Base-by-base conservation (phyloP, 2,888 invertebrate species). In the Acleris laterana region DNA sequence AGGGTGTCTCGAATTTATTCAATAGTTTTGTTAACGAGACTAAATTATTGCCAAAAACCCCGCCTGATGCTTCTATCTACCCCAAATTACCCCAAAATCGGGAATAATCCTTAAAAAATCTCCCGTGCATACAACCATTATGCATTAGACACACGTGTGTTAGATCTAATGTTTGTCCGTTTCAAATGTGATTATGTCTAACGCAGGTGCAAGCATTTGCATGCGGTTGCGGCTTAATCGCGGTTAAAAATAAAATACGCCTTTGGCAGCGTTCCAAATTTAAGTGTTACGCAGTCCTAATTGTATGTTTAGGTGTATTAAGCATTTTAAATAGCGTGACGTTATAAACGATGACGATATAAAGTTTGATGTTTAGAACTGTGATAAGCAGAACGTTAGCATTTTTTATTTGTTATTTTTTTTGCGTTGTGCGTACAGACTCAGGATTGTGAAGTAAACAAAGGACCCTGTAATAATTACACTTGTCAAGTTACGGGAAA, bases 181-280 rank as follows among this genome's bases (percentile, higher is more conserved):
- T 46, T 17, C 9, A 17, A 11, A n/a, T 38, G 51, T 13, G 53
- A 62, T 58, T 52, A 52, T 28, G 20, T 63, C 58, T 48, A 74
- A 75, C 74, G 16, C 6, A 84, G 82, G 83, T 84, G 83, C 77
- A 79, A 63, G 81, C 79, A 82, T 81, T 78, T 71, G 52, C 53
- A 42, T 38, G 53, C 25, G 19, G 55, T 22, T 1, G 44, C 13
- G 13, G 19, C 42, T 5, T 42, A 16, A 11, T 13, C n/a, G 25
- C 13, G 46, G n/a, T 46, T 57, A 16, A 46, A 57, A 57, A 22
- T 17, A 46, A 55, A 38, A 38, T 38, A 38, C 38, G 38, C 38
- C 38, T 38, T 55, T 55, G 55, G 42, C 56, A 7, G 16, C 38
- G 20, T 5, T n/a, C 56, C 42, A 13, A 42, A 13, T 55, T 55